Base-by-base conservation (phyloP, 1,140 invertebrate species). In the Hermetia illucens region DNA sequence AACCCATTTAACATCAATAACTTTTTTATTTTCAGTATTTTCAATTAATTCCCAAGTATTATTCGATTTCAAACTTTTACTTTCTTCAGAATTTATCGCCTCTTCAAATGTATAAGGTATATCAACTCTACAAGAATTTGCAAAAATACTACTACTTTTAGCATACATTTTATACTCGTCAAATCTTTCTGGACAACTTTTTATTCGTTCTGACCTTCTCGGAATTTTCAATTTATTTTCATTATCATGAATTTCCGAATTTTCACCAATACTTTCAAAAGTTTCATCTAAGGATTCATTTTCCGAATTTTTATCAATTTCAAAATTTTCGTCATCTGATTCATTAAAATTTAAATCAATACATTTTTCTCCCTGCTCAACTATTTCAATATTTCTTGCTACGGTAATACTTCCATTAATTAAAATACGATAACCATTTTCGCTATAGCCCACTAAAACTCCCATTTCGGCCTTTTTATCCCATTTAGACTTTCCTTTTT, bases 1-100 rank as follows among this genome's bases (percentile, higher is more conserved):
- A 5, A 68, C 47, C 59, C 58, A 64, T 32, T 44, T 49, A 34
- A 43, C 49, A 1, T 43, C 39, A 10, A 56, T 34, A 3, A 48
- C 46, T 48, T 46, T 48, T 41, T 45, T 44, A 24, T 46, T 42
- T 41, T 39, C 24, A 5, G 55, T 61, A 27, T 44, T 22, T 9
- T 60, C 41, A 1, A 53, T 50, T 15, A 65, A 36, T 8, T 39
- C 34, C 61, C 58, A 67, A 4, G 51, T 58, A n/a, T n/a, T 44
- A 49, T 59, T 59, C 36, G 50, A 38, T 10, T 42, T 43, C 5
- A 64, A 41, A 8, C 53, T 55, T 12, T 52, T 42, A n/a, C n/a
- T n/a, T 21, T 47, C 49, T 43, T 65, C 57, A 18, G 54, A 42
- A 27, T 51, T 21, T 16, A 58, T 35, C n/a, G 55, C 56, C 34